Evolutionary conservation across 2,888 invertebrate species (phyloP).

Genomic region (Drosophila recens): DNA sequence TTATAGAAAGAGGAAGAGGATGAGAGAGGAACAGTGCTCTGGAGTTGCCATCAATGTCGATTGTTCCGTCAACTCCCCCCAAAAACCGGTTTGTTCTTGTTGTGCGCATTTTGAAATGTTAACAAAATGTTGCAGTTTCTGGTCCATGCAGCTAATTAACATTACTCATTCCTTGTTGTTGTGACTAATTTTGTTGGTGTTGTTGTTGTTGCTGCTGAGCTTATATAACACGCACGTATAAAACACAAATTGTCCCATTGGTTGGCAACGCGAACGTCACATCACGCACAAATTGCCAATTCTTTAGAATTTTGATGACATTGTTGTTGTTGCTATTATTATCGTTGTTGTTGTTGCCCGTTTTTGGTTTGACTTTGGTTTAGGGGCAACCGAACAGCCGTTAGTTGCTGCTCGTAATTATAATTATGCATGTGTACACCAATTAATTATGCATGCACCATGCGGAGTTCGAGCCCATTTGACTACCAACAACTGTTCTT

Average conservation of each 20-base stretch:
- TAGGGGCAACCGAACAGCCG: slow-evolving; percentile 33
- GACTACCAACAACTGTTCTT: slow-evolving; percentile 10
- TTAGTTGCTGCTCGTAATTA: slow-evolving; percentile 65
- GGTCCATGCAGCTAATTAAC: slow-evolving; percentile 56
- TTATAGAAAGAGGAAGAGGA: background rate
- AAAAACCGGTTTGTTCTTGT: slow-evolving; percentile 25
- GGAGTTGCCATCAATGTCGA: slow-evolving; percentile 31
- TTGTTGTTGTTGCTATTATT: slow-evolving; percentile 21
- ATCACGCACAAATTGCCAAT: slow-evolving; percentile 72
- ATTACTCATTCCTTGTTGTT: slow-evolving; percentile 39
- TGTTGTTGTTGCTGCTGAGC: slow-evolving; percentile 12
- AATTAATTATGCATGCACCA: slow-evolving; percentile 73
- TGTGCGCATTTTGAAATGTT: slow-evolving; percentile 52
- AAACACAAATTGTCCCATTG: slow-evolving; percentile 52
- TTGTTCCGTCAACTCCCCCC: slow-evolving; percentile 13
- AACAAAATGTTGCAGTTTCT: slow-evolving; percentile 72
- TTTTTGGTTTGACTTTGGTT: slow-evolving; percentile 25
- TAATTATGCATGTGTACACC: slow-evolving; percentile 71
- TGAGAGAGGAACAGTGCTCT: background rate
- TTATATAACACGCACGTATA: slow-evolving; percentile 31
- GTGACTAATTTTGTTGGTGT: slow-evolving; percentile 9
- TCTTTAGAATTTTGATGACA: slow-evolving; percentile 75
- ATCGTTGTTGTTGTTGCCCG: slow-evolving; percentile 6
- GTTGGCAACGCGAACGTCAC: slow-evolving; percentile 43
- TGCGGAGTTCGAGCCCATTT: slow-evolving; percentile 47